Percentiles rank a stretch among this genome's conserved stretches.
These are phyloP conservation scores for Poecilobothrus nobilitatus DNA, from an alignment of 2,888 invertebrate species.

Conservation along the genomic window DNA sequence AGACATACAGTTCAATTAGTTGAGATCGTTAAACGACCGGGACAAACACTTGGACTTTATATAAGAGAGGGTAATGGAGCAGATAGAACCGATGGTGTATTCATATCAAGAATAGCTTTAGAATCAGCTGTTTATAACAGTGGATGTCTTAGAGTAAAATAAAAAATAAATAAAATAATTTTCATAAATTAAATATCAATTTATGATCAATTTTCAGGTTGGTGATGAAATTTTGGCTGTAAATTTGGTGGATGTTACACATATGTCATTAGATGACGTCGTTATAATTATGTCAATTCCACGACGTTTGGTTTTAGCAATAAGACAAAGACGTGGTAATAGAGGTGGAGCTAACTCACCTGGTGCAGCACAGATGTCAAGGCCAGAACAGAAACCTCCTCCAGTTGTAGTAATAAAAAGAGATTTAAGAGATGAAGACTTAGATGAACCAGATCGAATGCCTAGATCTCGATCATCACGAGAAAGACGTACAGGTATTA, in stretches of 20 bases:
- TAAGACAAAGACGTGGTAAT: slow-evolving; percentile 70
- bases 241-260: slow-evolving; percentile 93
- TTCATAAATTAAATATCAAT: not conserved
- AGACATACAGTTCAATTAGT: slow-evolving; percentile 79
- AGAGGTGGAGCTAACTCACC: slow-evolving; percentile 43
- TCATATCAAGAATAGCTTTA: slow-evolving; percentile 89
- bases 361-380: slow-evolving; percentile 47
- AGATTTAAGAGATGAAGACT: slow-evolving; percentile 74
- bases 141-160: slow-evolving; percentile 75
- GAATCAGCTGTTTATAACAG: slow-evolving; percentile 96
- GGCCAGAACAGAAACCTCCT: slow-evolving; percentile 75
- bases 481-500: slow-evolving; percentile 46
- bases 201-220: slow-evolving; percentile 49
- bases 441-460: slow-evolving; percentile 53
- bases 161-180: not conserved
- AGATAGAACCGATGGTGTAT: slow-evolving; percentile 90
- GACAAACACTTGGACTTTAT: slow-evolving; percentile 95
- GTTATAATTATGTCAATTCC: slow-evolving; percentile 99
- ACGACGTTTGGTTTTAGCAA: slow-evolving; percentile 84
- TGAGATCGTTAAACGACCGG: slow-evolving; percentile 97
- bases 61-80: slow-evolving; percentile 99
- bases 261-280: slow-evolving; percentile 97
- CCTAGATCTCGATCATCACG: slow-evolving; percentile 44
- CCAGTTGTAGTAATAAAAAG: slow-evolving; percentile 87
- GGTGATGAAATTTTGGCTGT: slow-evolving; percentile 98